Evolutionary conservation across 2,113 vertebrate species (phyloP), one percentile per base, ranked within the genome.

Genomic region (Oncorhynchus mykiss): DNA sequence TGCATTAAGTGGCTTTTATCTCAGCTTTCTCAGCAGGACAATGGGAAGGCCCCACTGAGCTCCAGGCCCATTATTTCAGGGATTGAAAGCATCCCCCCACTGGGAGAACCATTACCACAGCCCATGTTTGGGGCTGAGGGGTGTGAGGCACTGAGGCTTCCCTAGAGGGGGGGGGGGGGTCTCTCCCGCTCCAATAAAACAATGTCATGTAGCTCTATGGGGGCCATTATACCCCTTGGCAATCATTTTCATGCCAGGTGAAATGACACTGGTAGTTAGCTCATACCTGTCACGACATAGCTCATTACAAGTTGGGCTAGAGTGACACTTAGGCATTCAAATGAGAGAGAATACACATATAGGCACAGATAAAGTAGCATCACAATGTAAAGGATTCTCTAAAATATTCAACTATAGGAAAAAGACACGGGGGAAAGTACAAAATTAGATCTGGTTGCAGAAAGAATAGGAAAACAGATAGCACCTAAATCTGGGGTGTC

Each of bases 1-100:
- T 60, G 54, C 68, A 73, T 34, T 81, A 86, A 84, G 77, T 79
- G 75, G 75, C 84, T 84, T 91, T 88, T 82, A 81, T 34, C 70
- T 75, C 24, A 22, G 73, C 60, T 54, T 74, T 83, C 62, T 68
- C 78, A 72, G 39, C 11, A 76, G 70, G 68, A 78, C 39, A 74
- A 78, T 81, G 70, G 67, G 25, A 74, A 48, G 48, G 60, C 69
- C 49, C 62, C 71, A 74, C 68, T 78, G 71, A 69, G 78, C 64
- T 67, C 72, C 13, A 80, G 68, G 49, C 78, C 73, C 73, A 78
- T 76, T 76, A 82, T 86, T 80, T 80, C 76, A 80, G 73, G 82
- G 77, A 68, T 75, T 80, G 82, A 86, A 81, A 82, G 79, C 76
- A 76, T 77, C 79, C 78, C 48, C 83, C 78, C 24, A 59, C 73